Evolutionary conservation across 1,140 invertebrate genomes (phyloP), one percentile per base, ranked within the genome.

Genomic region (Brachionus asplanchnoidis): DNA sequence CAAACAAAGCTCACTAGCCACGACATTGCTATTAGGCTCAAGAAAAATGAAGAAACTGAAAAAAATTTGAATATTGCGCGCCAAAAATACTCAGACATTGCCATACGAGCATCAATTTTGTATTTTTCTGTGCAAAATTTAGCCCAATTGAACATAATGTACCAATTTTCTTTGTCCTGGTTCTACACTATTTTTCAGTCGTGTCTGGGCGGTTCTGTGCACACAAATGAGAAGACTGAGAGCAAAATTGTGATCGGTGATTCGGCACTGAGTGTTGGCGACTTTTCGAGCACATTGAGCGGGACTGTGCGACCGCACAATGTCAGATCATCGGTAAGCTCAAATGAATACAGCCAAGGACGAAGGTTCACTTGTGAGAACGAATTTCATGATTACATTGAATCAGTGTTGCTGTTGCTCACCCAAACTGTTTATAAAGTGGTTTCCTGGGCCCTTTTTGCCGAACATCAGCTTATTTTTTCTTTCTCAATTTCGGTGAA

Each of bases 71-170:
- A 88, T 85, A 70, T 85, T 28, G 88, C 88, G 1, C 86, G 89
- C 73, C 87, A 88, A 82, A 86, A 86, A 85, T 90, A 90, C 84
- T 84, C 89, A 28, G 87, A 89, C 11, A 88, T 90, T 56, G 89
- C 89, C 17, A 89, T 87, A 3, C 86, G 89, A 78, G 89, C 89
- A 20, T 87, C 89, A 14, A 88, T 89, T 8, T 73, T 90, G n/a
- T 90, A 89, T 85, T 89, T 90, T 88, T 88, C 88, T 0, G 68
- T 90, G n/a, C 88, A 88, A 53, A 88, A 89, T 84, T 86, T 90
- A 53, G 86, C 88, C 40, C 87, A 84, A 32, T 87, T 90, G 28
- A 88, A 90, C 84, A 87, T 88, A 42, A 90, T 90, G 89, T 90
- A 90, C 86, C 89, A 90, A 87, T 90, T 89, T 85, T 90, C 89